phyloP scores from a whole-genome alignment of 2,113 vertebrate species.

The Patagioenas fasciata region DNA sequence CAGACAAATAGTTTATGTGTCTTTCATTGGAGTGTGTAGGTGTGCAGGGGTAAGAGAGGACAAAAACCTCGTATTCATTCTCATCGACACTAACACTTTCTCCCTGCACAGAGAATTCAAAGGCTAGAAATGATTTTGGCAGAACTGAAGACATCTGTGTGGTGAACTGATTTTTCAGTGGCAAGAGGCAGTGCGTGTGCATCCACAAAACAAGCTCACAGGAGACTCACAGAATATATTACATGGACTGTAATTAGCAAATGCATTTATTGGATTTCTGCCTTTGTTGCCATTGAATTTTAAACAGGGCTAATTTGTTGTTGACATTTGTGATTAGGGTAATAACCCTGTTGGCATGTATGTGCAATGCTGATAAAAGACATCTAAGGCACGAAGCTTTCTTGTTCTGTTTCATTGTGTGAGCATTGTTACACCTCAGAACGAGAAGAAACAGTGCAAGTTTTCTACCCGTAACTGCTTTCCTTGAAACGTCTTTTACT shows the following conservation, averaged over 20 bases:
- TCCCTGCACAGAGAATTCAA: background rate
- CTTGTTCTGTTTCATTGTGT: constrained; percentile 3
- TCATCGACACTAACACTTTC: background rate
- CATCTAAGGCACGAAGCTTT: constrained; percentile 2
- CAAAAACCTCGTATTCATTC: background rate
- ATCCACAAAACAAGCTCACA: background rate
- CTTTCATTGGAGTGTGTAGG: background rate
- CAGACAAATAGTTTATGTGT: no score
- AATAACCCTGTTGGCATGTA: background rate
- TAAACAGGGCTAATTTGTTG: constrained; percentile 46
- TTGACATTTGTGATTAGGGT: constrained; percentile 1
- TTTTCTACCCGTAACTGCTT: background rate
- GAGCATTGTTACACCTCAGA: background rate
- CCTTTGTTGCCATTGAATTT: constrained; percentile 34
- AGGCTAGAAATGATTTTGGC: background rate
- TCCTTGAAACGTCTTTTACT: background rate
- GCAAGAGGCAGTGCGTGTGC: background rate
- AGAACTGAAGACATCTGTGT: background rate
- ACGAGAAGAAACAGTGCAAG: background rate
- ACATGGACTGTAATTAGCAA: background rate
- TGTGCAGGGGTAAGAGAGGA: background rate
- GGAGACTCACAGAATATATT: background rate
- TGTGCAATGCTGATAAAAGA: constrained; percentile 28
- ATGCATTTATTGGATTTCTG: background rate
- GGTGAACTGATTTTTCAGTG: background rate